phyloP scores from a whole-genome alignment of 2,113 vertebrate genomes.

The Tachuris rubrigastra region DNA sequence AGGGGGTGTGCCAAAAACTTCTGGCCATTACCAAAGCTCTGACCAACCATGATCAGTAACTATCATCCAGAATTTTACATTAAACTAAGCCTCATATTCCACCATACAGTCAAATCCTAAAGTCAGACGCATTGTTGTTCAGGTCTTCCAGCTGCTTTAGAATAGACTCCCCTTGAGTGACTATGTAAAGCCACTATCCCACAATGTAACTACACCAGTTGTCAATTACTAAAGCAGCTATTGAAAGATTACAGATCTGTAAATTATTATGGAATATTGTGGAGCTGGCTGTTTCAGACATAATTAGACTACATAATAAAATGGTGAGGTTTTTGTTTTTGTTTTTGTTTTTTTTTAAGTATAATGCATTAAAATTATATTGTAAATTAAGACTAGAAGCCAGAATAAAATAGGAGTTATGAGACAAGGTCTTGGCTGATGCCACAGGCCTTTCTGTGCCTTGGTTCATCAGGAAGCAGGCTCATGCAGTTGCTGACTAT shows the following conservation, averaged over 20 bases:
- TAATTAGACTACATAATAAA: slow-evolving; percentile 91
- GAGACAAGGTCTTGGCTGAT: not conserved
- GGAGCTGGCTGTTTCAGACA: slow-evolving; percentile 88
- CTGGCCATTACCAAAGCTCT: not conserved
- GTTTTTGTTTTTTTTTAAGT: rapidly evolving
- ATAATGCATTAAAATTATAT: not conserved
- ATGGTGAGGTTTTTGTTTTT: slow-evolving; percentile 71
- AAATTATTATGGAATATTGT: slow-evolving; percentile 94
- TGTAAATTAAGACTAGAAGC: not conserved
- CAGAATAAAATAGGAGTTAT: not conserved
- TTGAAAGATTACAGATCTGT: slow-evolving; percentile 95
- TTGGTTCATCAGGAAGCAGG: not conserved
- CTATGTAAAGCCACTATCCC: not conserved
- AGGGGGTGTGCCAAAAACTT: not conserved
- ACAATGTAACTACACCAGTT: slow-evolving; percentile 43
- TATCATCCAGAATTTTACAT: not conserved
- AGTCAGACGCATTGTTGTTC: not conserved
- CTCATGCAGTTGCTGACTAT: not conserved
- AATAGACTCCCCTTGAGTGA: not conserved
- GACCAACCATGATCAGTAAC: not conserved
- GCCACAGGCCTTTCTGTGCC: rapidly evolving
- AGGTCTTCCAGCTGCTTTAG: not conserved
- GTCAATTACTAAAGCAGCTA: slow-evolving; percentile 98
- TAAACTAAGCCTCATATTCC: not conserved
- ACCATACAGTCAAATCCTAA: not conserved